These are phyloP conservation scores for Myotis myotis DNA, from an alignment of 2,797 vertebrate genomes.

Conservation along the genomic window DNA sequence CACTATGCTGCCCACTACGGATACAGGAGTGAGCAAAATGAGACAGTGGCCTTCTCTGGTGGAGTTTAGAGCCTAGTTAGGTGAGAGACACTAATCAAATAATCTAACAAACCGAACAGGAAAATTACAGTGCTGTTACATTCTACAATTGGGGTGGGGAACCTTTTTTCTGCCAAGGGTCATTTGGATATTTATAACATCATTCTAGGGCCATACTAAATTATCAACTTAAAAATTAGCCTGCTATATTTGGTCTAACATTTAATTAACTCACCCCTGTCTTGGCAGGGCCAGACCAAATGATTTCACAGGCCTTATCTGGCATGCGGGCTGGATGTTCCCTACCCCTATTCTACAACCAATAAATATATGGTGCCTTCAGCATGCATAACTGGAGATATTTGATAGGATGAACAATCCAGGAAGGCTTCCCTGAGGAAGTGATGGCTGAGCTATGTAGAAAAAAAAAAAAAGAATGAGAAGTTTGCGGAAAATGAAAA, in stretches of 20 bases:
- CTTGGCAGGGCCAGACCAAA: neutral
- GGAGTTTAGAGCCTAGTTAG: neutral
- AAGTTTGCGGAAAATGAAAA: neutral
- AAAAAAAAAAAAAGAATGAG: neutral
- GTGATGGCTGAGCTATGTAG: neutral
- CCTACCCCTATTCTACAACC: neutral
- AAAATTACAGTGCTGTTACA: neutral
- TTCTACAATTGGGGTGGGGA: neutral
- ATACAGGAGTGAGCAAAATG: neutral
- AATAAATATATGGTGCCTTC: neutral
- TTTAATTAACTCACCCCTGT: too few relatives aligned
- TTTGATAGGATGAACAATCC: neutral
- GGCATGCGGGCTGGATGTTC: neutral
- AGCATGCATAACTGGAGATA: neutral
- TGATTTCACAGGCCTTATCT: neutral
- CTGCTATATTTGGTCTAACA: too few relatives aligned
- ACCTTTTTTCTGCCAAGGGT: too few relatives aligned
- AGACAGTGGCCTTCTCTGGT: neutral
- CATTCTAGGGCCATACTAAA: too few relatives aligned
- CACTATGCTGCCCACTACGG: neutral
- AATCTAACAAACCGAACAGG: neutral
- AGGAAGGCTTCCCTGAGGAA: neutral
- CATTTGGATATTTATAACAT: too few relatives aligned
- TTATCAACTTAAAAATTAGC: too few relatives aligned
- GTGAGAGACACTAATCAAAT: neutral